Evolutionary conservation across 2,888 invertebrate species (phyloP).

Genomic region (Parnassius mnemosyne): DNA sequence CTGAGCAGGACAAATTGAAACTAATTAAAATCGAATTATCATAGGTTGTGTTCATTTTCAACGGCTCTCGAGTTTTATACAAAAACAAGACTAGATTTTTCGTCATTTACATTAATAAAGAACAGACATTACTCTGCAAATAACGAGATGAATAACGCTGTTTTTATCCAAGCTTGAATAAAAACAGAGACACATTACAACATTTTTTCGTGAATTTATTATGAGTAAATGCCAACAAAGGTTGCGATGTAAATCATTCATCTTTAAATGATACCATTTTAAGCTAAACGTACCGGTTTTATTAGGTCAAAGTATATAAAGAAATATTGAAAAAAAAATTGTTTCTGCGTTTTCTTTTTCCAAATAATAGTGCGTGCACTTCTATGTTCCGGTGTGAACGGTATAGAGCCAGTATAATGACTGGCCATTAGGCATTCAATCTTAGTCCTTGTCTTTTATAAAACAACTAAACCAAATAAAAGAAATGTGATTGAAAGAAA

Average conservation of each 20-base stretch:
- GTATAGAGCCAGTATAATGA: too few relatives aligned
- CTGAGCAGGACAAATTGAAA: background rate
- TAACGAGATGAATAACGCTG: background rate
- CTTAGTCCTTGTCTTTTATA: too few relatives aligned
- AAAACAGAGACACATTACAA: background rate
- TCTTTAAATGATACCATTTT: too few relatives aligned
- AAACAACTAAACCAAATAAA: too few relatives aligned
- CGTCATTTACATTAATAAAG: slow-evolving; percentile 9
- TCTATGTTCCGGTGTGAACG: too few relatives aligned
- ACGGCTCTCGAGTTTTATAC: slow-evolving; percentile 9
- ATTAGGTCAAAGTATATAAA: too few relatives aligned
- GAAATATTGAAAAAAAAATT: too few relatives aligned
- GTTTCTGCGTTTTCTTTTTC: too few relatives aligned
- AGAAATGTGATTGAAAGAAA: too few relatives aligned
- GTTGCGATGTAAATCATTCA: background rate
- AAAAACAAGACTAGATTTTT: slow-evolving; percentile 14
- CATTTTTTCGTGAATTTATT: slow-evolving; percentile 4
- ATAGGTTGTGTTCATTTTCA: slow-evolving; percentile 5
- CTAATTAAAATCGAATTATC: slow-evolving; percentile 13
- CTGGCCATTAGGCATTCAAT: too few relatives aligned
- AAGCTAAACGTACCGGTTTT: too few relatives aligned
- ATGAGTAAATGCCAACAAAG: slow-evolving; percentile 1
- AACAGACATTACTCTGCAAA: slow-evolving; percentile 9
- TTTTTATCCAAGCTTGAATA: background rate
- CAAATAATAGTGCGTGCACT: too few relatives aligned